phyloP scores from a whole-genome alignment of 2,113 vertebrate genomes.

The Psettodes erumei region DNA sequence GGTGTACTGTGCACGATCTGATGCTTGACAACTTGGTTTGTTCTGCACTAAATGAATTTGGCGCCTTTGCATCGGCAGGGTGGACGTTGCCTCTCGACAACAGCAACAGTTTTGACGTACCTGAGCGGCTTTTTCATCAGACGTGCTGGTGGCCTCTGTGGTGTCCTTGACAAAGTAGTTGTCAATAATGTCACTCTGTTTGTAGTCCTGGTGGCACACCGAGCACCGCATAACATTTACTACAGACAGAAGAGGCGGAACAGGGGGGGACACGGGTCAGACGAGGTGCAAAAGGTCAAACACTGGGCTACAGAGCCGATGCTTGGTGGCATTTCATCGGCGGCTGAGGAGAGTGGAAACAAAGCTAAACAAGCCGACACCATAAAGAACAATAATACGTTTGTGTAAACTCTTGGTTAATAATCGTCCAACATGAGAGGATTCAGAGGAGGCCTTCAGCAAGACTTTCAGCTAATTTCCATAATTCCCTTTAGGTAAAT shows the following conservation, averaged over 20 bases:
- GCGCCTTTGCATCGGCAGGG: not conserved
- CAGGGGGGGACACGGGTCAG: not conserved
- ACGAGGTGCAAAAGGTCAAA: not conserved
- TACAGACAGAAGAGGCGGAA: constrained; percentile 63
- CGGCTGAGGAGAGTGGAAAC: not conserved
- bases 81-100: too few species aligned
- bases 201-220: constrained; percentile 96
- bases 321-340: not conserved
- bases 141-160: constrained; percentile 89
- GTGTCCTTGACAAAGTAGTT: constrained; percentile 99
- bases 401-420: not conserved
- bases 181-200: constrained; percentile 96
- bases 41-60: not conserved
- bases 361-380: not conserved
- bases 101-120: constrained; percentile 74
- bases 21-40: not conserved
- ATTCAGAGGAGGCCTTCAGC: constrained; percentile 2
- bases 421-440: constrained; percentile 10
- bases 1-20: not conserved
- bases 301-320: not conserved
- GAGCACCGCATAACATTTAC: constrained; percentile 96
- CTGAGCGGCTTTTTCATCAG: constrained; percentile 94
- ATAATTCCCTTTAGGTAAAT: constrained; percentile 47
- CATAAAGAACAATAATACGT: not conserved
- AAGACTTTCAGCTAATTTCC: constrained; percentile 31